A percentile compares a stretch with the other conserved stretches of the same genome.
Evolutionary conservation across 2,797 vertebrate species (phyloP).

Genomic region (Pygocentrus nattereri): DNA sequence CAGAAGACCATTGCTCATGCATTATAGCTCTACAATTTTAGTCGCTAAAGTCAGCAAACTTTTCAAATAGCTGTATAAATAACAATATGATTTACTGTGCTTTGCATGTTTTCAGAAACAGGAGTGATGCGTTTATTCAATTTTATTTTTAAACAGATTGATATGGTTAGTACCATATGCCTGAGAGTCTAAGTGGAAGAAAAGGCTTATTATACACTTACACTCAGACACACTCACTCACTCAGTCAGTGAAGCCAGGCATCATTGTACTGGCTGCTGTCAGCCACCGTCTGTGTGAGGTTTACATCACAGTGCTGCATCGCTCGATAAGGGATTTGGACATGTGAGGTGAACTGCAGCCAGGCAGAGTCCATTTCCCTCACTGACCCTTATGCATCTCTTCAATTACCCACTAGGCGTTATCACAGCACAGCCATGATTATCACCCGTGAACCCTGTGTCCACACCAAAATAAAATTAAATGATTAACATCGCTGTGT

Average conservation of each 20-base stretch:
- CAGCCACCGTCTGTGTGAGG: conserved; percentile 13
- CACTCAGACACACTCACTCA: not conserved
- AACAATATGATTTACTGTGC: not conserved
- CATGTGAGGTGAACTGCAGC: conserved; percentile 5
- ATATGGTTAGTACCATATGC: conserved; percentile 12
- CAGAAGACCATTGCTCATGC: not conserved
- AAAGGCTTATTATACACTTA: not conserved
- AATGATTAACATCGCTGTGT: not conserved
- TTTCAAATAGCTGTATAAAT: not conserved
- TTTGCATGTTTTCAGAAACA: conserved; percentile 12
- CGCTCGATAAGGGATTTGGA: not conserved
- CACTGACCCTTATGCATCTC: not conserved
- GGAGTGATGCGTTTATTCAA: not conserved
- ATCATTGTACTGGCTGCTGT: conserved; percentile 4
- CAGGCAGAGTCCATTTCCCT: not conserved
- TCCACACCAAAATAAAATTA: conserved; percentile 1
- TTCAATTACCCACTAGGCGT: conserved; percentile 19
- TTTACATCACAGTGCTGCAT: conserved; percentile 14
- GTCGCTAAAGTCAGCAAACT: not conserved
- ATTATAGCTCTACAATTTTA: not conserved
- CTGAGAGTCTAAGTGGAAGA: not conserved
- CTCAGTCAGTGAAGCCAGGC: not conserved
- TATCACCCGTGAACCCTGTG: not conserved
- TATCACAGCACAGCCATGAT: conserved; percentile 3
- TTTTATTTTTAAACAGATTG: conserved; percentile 9